Base-by-base conservation (phyloP, 2,888 invertebrate species). In the Helleia helle region DNA sequence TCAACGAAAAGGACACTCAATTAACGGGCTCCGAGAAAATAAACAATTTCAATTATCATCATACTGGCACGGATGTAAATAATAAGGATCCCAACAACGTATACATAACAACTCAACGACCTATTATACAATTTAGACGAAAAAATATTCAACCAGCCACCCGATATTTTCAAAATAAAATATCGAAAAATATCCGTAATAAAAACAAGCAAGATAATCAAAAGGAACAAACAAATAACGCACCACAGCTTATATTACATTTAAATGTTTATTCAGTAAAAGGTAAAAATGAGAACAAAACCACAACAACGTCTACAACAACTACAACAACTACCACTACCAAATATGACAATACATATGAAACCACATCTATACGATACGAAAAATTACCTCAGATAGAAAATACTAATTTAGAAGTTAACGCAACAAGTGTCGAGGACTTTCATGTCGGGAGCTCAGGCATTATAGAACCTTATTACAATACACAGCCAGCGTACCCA, bases 391-490 rank as follows among this genome's bases (percentile, higher is more conserved):
- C 37, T 14, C 44, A 40, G 2, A 58, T 52, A 4, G 48, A 51
- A 41, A 47, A 58, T 56, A 14, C 57, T 59, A 14, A 62, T 56
- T 36, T 47, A 0, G 59, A 66, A 24, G 39, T 71, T 37, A 65
- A 64, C 36, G 64, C 71, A 5, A 62, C 68, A 8, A 61, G 66
- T 52, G 71, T 83, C 3, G 77, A 80, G 63, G 80, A 83, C 47
- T 66, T 64, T 38, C 80, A 83, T 38, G 54, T 64, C 3, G 83
- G 81, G 2, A 83, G 83, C 54, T 83, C 83, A 2, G 83, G 83
- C 0, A 55, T n/a, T n/a, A n/a, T 81, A 11, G 65, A 83, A 47
- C 66, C 75, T 6, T 47, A 76, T 12, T n/a, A n/a, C n/a, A 60
- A 65, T 42, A 44, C 53, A n/a, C 50, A 58, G 47, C 53, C 52